phyloP scores from a whole-genome alignment of 2,113 vertebrate species.

The Albula glossodonta region DNA sequence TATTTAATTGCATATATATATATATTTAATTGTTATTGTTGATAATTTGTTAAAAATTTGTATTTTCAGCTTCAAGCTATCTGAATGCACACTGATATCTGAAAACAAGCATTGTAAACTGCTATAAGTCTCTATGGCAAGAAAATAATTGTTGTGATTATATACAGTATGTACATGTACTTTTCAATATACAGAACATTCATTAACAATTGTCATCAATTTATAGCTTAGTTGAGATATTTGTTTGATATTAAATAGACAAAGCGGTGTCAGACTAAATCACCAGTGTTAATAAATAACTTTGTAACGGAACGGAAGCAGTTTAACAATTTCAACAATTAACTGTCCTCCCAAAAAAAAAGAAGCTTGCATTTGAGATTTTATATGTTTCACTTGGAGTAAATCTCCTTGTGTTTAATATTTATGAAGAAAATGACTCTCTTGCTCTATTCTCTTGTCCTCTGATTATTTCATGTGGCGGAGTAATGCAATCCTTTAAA shows the following conservation, averaged over 20 bases:
- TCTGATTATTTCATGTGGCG: constrained; percentile 16
- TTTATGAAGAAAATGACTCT: constrained; percentile 27
- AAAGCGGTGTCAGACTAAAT: constrained; percentile 45
- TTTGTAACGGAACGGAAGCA: constrained; percentile 28
- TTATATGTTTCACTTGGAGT: constrained; percentile 29
- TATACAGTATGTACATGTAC: constrained; percentile 6
- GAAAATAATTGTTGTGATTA: background rate
- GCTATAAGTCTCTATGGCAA: constrained; percentile 8
- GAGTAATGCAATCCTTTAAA: constrained; percentile 1
- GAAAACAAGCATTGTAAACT: constrained; percentile 10
- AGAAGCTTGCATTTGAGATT: constrained; percentile 7
- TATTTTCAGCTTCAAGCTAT: constrained; percentile 41
- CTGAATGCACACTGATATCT: constrained; percentile 13
- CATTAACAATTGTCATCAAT: constrained; percentile 37
- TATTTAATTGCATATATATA: constrained; percentile 38
- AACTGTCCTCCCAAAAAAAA: constrained; percentile 11
- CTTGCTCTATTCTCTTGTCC: background rate
- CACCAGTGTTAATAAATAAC: constrained; percentile 7
- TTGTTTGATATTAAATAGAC: constrained; percentile 40
- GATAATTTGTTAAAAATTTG: background rate
- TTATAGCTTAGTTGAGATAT: constrained; percentile 32
- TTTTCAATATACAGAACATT: constrained; percentile 6
- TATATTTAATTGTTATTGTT: constrained; percentile 40
- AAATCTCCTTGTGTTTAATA: constrained; percentile 40
- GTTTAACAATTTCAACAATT: background rate